Base-by-base conservation (phyloP, 2,797 vertebrate genomes). In the Mallotus villosus region DNA sequence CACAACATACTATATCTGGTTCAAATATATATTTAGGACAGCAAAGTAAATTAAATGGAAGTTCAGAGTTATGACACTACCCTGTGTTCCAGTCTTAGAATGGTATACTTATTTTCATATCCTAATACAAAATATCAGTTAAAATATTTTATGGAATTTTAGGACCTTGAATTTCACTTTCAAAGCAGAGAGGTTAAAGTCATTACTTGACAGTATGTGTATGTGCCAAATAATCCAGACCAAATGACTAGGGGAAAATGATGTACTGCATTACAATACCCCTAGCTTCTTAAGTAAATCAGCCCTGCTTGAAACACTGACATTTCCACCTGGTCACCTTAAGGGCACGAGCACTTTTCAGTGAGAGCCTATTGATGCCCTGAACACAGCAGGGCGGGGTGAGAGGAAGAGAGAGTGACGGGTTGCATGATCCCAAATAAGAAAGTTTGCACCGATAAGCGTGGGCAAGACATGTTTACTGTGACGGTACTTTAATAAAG, bases 401-500 rank as follows among this genome's bases (percentile, higher is more conserved):
- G 27, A 21, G 32, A 63, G 51, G 53, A 41, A 62, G 49, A 32
- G 49, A 16, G 29, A 65, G 46, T 49, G 61, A 49, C 19, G 17
- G 61, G 46, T 62, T 55, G 62, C 63, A 72, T 74, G 76, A 81
- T 78, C 77, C 70, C 62, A 75, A 80, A 78, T 75, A 71, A 78
- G 37, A 78, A 78, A 69, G 63, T 74, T 55, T 70, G 82, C 71
- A 74, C 76, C 76, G 78, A 81, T 74, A 71, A 81, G 80, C 63
- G 71, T 77, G 74, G 82, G 77, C 75, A 80, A 70, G 81, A 77
- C 85, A 78, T 91, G 90, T 92, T 92, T 90, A 88, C 89, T 87
- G 90, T 87, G 89, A 91, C 88, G 84, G 85, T 32, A 76, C 85
- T 93, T 91, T 93, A 91, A 93, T 93, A 92, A 89, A 93, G 92